A percentile compares a stretch with the other conserved stretches of the same genome.
phyloP scores from a whole-genome alignment of 2,888 invertebrate genomes.

The Scaptomyza tumidula region DNA sequence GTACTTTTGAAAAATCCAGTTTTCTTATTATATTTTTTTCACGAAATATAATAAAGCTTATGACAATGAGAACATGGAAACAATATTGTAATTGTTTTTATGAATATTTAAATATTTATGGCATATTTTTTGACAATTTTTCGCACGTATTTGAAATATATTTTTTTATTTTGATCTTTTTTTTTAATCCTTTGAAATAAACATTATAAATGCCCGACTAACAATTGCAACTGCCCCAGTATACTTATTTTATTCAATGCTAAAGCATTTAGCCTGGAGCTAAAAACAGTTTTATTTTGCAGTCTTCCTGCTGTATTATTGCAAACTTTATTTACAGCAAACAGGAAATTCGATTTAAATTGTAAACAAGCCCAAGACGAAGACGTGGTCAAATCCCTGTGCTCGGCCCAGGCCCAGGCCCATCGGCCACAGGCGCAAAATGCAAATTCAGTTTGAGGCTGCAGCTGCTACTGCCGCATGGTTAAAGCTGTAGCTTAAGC shows the following conservation, averaged over 20 bases:
- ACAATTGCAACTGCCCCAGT: conserved; percentile 1
- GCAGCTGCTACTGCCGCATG: conserved; percentile 23
- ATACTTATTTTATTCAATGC: conserved; percentile 1
- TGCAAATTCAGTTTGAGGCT: conserved; percentile 63
- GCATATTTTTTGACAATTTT: too few species aligned
- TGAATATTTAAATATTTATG: too few species aligned
- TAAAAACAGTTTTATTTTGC: conserved; percentile 6
- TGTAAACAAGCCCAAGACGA: conserved; percentile 63
- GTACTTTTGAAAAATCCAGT: too few species aligned
- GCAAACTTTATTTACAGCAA: conserved; percentile 56
- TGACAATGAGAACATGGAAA: too few species aligned
- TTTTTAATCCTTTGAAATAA: neutral
- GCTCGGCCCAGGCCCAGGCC: neutral
- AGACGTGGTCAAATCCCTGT: conserved; percentile 1
- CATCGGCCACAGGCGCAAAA: conserved; percentile 31
- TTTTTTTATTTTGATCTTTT: too few species aligned
- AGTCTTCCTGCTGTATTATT: conserved; percentile 15
- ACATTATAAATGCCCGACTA: neutral
- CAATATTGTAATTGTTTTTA: too few species aligned
- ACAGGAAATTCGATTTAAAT: conserved; percentile 77
- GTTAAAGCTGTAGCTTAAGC: conserved; percentile 67
- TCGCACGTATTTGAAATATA: too few species aligned
- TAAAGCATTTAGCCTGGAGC: conserved; percentile 5
- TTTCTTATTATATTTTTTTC: too few species aligned
- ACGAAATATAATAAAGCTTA: too few species aligned